These are phyloP conservation scores for Loxodonta africana DNA, from an alignment of 2,113 vertebrate genomes.

Conservation along the genomic window DNA sequence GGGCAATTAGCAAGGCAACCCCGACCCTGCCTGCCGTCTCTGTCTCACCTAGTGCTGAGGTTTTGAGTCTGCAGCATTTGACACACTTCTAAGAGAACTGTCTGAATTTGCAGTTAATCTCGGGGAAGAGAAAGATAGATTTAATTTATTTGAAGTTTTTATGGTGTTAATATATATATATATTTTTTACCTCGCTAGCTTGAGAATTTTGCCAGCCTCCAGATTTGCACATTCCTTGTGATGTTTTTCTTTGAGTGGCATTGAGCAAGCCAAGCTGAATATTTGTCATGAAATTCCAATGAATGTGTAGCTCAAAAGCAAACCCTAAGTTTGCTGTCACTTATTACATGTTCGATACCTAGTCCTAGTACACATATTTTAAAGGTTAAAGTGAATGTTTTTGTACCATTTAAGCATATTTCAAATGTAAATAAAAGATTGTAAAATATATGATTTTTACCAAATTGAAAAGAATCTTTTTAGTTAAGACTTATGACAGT, in stretches of 20 bases:
- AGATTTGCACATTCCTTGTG: conserved; percentile 88
- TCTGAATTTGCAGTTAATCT: conserved; percentile 74
- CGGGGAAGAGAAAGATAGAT: conserved; percentile 71
- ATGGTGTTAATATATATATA: conserved; percentile 75
- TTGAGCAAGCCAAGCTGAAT: conserved; percentile 89
- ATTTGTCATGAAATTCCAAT: conserved; percentile 84
- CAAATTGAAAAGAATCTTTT: conserved; percentile 91
- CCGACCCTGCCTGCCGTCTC: conserved; percentile 67
- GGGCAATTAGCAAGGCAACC: conserved; percentile 85
- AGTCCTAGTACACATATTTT: conserved; percentile 91
- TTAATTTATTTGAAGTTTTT: conserved; percentile 91
- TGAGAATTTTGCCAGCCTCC: conserved; percentile 80
- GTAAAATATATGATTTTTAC: conserved; percentile 98
- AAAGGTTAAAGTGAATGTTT: conserved; percentile 92
- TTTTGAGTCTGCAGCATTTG: conserved; percentile 64
- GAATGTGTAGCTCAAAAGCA: conserved; percentile 90
- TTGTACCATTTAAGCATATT: conserved; percentile 98
- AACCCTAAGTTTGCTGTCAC: conserved; percentile 85
- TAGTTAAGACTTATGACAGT: conserved; percentile 91
- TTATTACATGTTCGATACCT: conserved; percentile 91
- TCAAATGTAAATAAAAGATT: conserved; percentile 99
- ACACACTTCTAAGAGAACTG: background rate
- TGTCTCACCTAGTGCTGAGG: conserved; percentile 78
- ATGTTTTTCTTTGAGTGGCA: conserved; percentile 85
- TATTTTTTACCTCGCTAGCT: conserved; percentile 82